A percentile compares a stretch with the other conserved stretches of the same genome.
Conservation (phyloP, 2,113 vertebrate genomes). For the Perca schrenkii region DNA sequence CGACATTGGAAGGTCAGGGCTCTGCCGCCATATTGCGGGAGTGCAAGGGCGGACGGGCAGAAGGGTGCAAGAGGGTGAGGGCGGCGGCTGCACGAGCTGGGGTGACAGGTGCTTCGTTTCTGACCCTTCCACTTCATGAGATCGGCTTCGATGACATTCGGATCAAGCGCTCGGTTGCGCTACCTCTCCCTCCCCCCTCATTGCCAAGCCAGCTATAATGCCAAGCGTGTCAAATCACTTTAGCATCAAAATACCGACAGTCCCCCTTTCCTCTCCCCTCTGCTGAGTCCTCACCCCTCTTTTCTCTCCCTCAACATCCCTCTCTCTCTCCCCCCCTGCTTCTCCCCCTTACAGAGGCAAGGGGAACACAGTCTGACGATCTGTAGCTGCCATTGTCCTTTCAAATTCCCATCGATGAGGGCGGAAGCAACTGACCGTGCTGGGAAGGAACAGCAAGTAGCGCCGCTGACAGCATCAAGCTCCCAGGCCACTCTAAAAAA, state of each 20-base stretch:
- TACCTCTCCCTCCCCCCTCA: constrained; percentile 49
- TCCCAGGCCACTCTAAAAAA: constrained; percentile 51
- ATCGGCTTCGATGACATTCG: constrained; percentile 87
- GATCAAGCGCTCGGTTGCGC: constrained; percentile 79
- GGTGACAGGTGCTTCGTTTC: constrained; percentile 83
- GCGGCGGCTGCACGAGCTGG: neutral
- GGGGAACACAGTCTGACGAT: constrained; percentile 32
- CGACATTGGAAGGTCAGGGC: constrained; percentile 69
- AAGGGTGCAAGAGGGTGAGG: neutral
- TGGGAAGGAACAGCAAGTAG: constrained; percentile 30
- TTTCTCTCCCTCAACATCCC: constrained; percentile 20
- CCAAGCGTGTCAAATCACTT: constrained; percentile 84
- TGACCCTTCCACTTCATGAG: constrained; percentile 88
- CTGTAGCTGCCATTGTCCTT: constrained; percentile 53
- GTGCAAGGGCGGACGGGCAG: neutral
- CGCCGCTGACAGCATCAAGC: constrained; percentile 21
- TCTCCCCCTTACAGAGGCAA: constrained; percentile 17
- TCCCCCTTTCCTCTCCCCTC: constrained; percentile 15
- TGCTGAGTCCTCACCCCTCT: constrained; percentile 10
- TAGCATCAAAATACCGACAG: constrained; percentile 80
- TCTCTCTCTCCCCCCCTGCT: neutral
- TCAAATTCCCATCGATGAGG: constrained; percentile 48
- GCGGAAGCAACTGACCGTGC: constrained; percentile 52
- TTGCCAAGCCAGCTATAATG: constrained; percentile 70
- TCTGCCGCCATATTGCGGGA: constrained; percentile 20